Evolutionary conservation across 2,797 vertebrate genomes (phyloP), one percentile per base, ranked within the genome.

Genomic region (Tamandua tetradactyla): DNA sequence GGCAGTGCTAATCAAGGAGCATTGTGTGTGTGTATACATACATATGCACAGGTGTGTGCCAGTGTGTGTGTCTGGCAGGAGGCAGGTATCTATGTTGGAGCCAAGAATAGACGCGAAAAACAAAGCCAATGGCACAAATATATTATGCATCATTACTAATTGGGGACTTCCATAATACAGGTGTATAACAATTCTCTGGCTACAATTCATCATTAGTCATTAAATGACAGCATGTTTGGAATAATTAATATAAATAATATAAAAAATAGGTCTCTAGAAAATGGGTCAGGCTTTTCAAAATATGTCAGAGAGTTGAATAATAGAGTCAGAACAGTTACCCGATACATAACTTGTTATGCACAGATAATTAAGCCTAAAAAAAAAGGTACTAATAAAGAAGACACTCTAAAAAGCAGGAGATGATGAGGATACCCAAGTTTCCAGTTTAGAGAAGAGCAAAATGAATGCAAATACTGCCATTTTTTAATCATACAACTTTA

Each of bases 341-440:
- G 23, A 7, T 4, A 57, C 6, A 5, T 35, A 17, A 22, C 4
- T 25, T 49, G 23, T 37, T 12, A 68, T 35, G 62, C 52, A 72
- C 37, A 49, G 32, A 57, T 32, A 25, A 68, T 71, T 32, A 23
- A 37, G 3, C 35, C 15, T 57, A 20, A 87, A 89, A 18, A 47
- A 32, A 49, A 76, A 49, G 14, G 25, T 2, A 44, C 3, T 11
- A 2, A 61, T 47, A 62, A 47, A 23, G 62, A 69, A 66, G 37
- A 71, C 3, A 42, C 23, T 35, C 23, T 81, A 55, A 87, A 87
- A 86, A 44, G 57, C 20, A 86, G 32, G 30, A 75, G 68, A 90
- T 52, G 8, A 35, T 35, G 3, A 2, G 23, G 17, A 55, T 7
- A 32, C 3, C 5, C 61, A 55, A 32, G 22, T 42, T 30, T 72